Conservation (phyloP, 2,888 invertebrate species). For the Tuta absoluta region DNA sequence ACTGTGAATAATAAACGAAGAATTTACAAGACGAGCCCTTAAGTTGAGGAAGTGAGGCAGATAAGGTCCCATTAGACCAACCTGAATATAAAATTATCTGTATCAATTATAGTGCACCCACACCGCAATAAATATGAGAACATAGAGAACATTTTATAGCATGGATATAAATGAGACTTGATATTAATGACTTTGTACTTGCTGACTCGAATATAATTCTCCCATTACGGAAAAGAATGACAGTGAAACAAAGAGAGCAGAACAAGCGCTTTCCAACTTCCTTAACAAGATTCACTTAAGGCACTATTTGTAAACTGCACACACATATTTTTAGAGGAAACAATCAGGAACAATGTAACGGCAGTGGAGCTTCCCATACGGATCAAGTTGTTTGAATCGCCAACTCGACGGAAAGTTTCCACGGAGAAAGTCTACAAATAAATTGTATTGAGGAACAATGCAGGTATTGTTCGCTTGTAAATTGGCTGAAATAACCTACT, state of each 20-base stretch:
- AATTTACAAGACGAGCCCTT: conserved; percentile 53
- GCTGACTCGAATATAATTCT: conserved; percentile 1
- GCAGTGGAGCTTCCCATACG: conserved; percentile 59
- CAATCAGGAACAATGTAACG: conserved; percentile 36
- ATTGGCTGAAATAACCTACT: conserved; percentile 66
- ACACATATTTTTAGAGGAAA: conserved; percentile 23
- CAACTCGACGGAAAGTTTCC: conserved; percentile 66
- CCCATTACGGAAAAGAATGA: background rate
- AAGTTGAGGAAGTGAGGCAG: conserved; percentile 49
- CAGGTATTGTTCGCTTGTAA: conserved; percentile 71
- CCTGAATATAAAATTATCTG: conserved; percentile 48
- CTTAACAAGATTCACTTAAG: conserved; percentile 21
- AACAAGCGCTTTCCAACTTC: conserved; percentile 26
- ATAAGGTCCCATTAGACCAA: conserved; percentile 51
- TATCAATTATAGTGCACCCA: conserved; percentile 49
- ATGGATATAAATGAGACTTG: background rate
- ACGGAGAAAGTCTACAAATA: conserved; percentile 70
- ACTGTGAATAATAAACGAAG: conserved; percentile 74
- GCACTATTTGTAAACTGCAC: conserved; percentile 9
- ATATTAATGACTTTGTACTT: background rate
- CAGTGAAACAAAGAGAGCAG: background rate
- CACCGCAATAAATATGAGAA: background rate
- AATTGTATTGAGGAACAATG: conserved; percentile 72
- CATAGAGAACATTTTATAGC: background rate
- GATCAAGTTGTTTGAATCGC: conserved; percentile 61